Evolutionary conservation across 2,113 vertebrate species (phyloP).

Genomic region (Poeciliopsis prolifica): DNA sequence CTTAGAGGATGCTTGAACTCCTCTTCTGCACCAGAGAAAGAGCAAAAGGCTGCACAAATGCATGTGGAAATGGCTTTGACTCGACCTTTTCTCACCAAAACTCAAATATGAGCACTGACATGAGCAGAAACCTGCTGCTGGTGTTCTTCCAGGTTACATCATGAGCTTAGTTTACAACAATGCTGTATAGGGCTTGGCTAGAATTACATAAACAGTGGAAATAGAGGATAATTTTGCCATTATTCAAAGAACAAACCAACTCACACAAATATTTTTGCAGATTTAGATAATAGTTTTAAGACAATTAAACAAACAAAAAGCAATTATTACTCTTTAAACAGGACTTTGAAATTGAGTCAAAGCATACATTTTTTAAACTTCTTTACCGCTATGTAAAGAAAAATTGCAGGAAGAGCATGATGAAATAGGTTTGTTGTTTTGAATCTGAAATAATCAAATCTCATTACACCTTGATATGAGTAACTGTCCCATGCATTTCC

Average conservation of each 20-base stretch:
- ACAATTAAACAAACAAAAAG: no score
- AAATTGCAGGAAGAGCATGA: neutral
- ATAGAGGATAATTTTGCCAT: neutral
- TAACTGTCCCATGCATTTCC: neutral
- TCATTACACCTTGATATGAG: neutral
- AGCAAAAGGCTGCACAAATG: neutral
- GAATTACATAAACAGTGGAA: neutral
- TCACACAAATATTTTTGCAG: neutral
- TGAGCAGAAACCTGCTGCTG: neutral
- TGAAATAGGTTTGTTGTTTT: neutral
- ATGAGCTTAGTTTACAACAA: neutral
- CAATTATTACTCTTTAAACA: no score
- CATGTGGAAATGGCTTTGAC: neutral
- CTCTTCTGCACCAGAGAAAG: conserved; percentile 32
- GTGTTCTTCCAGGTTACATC: neutral
- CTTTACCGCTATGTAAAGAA: no score
- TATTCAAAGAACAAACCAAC: neutral
- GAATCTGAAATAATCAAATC: no score
- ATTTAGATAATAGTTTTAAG: neutral
- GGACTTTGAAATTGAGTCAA: no score
- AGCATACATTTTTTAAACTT: no score
- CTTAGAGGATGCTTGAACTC: conserved; percentile 33
- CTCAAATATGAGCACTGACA: conserved; percentile 1
- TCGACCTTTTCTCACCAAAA: neutral
- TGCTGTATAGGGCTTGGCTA: neutral